These are phyloP conservation scores for Porites cylindrica DNA, from an alignment of 92 coral and sea anemone genomes.

Conservation along the genomic window DNA sequence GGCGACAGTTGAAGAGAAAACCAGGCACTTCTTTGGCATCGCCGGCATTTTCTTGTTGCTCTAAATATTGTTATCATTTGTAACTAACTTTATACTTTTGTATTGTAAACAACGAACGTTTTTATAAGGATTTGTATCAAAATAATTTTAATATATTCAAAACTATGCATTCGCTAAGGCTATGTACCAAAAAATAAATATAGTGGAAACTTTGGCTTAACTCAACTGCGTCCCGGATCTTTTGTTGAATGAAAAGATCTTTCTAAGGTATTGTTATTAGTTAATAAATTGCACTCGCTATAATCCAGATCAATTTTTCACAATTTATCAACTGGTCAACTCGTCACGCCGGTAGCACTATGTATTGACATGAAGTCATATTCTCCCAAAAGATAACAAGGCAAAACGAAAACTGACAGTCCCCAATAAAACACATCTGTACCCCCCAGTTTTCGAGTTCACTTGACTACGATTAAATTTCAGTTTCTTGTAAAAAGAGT, in stretches of 20 bases:
- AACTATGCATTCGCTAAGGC: conserved; percentile 4
- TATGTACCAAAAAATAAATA: background rate
- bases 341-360: background rate
- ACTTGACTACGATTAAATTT: too few species aligned
- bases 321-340: background rate
- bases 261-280: background rate
- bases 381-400: too few species aligned
- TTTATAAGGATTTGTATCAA: conserved; percentile 49
- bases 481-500: too few species aligned
- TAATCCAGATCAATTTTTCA: background rate
- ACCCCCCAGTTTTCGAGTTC: too few species aligned
- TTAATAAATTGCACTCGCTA: background rate
- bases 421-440: too few species aligned
- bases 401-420: too few species aligned
- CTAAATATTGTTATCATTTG: background rate
- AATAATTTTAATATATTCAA: conserved; percentile 11
- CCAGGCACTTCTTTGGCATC: too few species aligned
- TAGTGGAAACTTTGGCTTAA: background rate
- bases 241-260: background rate
- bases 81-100: background rate
- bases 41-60: too few species aligned
- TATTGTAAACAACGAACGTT: conserved; percentile 15
- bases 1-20: too few species aligned
- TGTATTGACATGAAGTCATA: too few species aligned
- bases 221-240: background rate